Base-by-base conservation (phyloP, 2,113 vertebrate species). In the Sylvia atricapilla region DNA sequence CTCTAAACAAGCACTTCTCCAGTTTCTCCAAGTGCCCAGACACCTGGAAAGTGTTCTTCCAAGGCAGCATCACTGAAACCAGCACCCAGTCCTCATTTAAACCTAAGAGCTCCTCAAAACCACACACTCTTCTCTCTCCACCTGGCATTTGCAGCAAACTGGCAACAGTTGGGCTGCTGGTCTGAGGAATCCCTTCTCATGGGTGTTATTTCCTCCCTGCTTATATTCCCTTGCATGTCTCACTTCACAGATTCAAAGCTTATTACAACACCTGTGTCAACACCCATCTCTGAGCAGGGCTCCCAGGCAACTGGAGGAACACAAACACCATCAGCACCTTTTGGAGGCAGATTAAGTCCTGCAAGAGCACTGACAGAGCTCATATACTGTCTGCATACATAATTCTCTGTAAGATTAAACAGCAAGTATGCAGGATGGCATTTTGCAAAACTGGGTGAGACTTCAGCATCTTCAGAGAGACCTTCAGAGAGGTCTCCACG, bases 371-470 rank as follows among this genome's bases (percentile, higher is more conserved):
- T 53, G 18, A 31, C 30, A 78, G 35, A 78, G 24, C n/a, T 64
- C 56, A 37, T 21, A 44, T 4, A 20, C 9, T 41, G 30, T 21
- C 49, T 53, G 35, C 24, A 53, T 3, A 24, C 2, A 2, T 14
- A 60, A 58, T n/a, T 49, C 17, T 73, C 21, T 79, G 44, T 49
- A 52, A 77, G 55, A 60, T 5, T 43, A 28, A 79, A 76, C 1
- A 60, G 33, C 24, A 72, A 0, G 5, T 4, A 44, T 24, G 23
- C 24, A 44, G 33, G 3, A 19, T 1, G 2, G 35, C 13, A 60
- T 44, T 63, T 44, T 60, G 37, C 41, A 90, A 50, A 83, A 68
- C 19, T 46, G 27, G 10, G 4, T 30, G 66, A 76, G 53, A 83
- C n/a, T 79, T 66, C 67, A 87, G 25, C 4, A 12, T 0, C 1